A percentile compares a stretch with the other conserved stretches of the same genome.
Conservation (phyloP, 2,888 invertebrate genomes). For the Dryobotodes eremita region DNA sequence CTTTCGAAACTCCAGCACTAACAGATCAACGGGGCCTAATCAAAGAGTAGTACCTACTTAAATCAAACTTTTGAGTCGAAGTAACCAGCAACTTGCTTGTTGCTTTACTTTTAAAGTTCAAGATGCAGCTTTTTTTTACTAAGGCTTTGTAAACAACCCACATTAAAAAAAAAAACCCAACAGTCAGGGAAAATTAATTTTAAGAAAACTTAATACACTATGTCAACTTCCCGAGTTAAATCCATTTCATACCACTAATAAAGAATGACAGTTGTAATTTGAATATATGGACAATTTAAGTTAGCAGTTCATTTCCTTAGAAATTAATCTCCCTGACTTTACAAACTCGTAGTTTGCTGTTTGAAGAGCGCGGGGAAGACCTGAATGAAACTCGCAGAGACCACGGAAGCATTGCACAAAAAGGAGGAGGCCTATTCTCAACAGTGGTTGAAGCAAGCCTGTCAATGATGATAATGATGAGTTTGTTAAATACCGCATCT, state of each 20-base stretch:
- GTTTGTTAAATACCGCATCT: constrained; percentile 46
- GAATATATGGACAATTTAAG: background rate
- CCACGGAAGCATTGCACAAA: background rate
- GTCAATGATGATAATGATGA: background rate
- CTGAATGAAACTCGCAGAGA: background rate
- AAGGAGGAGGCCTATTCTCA: background rate
- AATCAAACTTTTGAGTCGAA: background rate
- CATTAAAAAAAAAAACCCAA: too few species aligned
- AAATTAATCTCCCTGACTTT: background rate
- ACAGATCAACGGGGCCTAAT: background rate
- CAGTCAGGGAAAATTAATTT: too few species aligned
- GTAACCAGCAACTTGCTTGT: background rate
- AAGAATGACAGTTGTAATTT: background rate
- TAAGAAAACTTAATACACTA: too few species aligned
- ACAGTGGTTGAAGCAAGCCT: background rate
- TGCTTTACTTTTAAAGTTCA: background rate
- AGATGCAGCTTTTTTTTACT: background rate
- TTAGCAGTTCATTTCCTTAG: background rate
- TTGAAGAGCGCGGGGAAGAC: background rate
- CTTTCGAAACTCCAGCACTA: background rate
- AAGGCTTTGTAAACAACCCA: background rate
- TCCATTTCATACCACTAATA: too few species aligned
- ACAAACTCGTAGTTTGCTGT: background rate
- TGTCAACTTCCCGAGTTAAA: too few species aligned
- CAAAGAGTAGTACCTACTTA: background rate